Conservation (phyloP, 30 jellyfish, hydroid and myxozoan species). For the Pelagia noctiluca region DNA sequence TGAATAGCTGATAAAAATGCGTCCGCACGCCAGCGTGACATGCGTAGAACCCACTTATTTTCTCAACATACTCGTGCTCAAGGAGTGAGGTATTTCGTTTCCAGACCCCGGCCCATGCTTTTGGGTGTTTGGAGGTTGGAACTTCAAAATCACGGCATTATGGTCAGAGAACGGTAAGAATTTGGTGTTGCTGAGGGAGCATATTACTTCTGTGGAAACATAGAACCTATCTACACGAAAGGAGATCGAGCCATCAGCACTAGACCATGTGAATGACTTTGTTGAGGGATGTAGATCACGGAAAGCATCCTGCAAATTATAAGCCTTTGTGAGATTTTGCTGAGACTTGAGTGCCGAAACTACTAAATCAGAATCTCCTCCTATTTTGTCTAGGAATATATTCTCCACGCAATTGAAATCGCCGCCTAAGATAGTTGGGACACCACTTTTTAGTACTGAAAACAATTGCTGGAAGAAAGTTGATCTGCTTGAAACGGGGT, state of each 20-base stretch:
- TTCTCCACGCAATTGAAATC: neutral
- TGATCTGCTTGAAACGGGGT: neutral
- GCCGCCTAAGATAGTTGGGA: neutral
- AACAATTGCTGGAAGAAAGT: neutral
- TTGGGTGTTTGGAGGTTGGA: neutral
- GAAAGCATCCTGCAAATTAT: neutral
- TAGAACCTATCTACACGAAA: neutral
- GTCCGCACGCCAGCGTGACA: slow-evolving; percentile 3
- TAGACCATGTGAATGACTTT: neutral
- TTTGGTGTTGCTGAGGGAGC: too few relatives aligned
- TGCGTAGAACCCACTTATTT: neutral
- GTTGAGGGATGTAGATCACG: neutral
- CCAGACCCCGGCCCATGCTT: neutral
- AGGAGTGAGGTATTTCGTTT: neutral
- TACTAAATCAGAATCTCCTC: neutral
- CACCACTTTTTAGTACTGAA: neutral
- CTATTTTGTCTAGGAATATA: neutral
- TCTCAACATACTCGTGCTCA: neutral
- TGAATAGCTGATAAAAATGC: neutral
- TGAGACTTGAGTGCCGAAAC: neutral
- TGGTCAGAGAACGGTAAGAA: neutral
- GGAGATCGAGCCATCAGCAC: neutral
- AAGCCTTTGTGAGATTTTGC: neutral
- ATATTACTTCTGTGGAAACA: neutral
- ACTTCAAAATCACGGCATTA: neutral